phyloP scores from a whole-genome alignment of 2,113 vertebrate species.

The Takifugu bimaculatus region DNA sequence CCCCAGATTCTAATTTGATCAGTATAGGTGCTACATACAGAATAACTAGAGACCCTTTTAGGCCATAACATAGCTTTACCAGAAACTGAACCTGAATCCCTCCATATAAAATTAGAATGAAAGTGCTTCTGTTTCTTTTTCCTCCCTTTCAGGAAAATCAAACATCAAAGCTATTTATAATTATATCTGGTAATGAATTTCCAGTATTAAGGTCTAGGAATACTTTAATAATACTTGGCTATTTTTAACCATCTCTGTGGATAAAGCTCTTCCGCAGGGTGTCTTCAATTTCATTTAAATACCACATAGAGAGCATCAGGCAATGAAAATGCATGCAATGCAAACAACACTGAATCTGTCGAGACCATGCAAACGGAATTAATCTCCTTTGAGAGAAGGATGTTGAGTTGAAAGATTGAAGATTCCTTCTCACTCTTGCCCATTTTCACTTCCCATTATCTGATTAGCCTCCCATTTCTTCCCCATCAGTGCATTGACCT shows the following conservation, averaged over 20 bases:
- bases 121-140: too few species aligned
- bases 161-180: too few species aligned
- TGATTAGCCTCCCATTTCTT: slow-evolving; percentile 93
- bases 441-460: slow-evolving; percentile 85
- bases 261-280: background rate
- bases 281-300: background rate
- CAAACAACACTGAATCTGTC: background rate
- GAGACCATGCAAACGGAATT: slow-evolving; percentile 5
- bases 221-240: background rate
- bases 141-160: too few species aligned
- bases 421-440: slow-evolving; percentile 76
- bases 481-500: slow-evolving; percentile 89
- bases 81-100: too few species aligned
- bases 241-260: background rate
- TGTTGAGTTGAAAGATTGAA: slow-evolving; percentile 59
- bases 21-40: too few species aligned
- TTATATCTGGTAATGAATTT: too few species aligned
- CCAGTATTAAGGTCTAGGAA: too few species aligned
- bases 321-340: background rate
- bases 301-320: background rate
- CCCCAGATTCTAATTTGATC: too few species aligned
- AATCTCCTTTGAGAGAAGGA: background rate
- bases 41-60: too few species aligned
- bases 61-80: too few species aligned
- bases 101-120: too few species aligned